Conservation (phyloP, 2,113 vertebrate species). For the Salvator merianae region DNA sequence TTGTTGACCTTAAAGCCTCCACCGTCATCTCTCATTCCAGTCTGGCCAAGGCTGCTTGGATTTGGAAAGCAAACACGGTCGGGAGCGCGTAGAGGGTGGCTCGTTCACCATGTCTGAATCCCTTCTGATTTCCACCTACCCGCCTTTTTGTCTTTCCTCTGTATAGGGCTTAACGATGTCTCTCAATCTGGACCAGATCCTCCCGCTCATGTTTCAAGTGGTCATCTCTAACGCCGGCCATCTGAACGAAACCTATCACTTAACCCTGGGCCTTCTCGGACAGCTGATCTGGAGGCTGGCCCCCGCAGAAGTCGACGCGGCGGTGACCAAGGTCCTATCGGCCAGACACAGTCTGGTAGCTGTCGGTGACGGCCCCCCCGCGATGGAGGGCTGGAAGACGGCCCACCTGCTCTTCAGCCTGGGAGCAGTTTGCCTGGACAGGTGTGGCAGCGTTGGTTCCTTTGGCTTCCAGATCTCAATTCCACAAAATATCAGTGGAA, state of each 20-base stretch:
- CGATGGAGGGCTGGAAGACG: conserved; percentile 91
- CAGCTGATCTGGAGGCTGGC: conserved; percentile 88
- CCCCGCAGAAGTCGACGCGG: conserved; percentile 86
- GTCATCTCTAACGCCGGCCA: conserved; percentile 95
- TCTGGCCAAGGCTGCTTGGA: too few species aligned
- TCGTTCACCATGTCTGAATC: neutral
- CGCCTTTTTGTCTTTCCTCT: conserved; percentile 1
- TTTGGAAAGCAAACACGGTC: too few species aligned
- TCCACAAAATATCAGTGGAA: neutral
- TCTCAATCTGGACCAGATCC: conserved; percentile 86
- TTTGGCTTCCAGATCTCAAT: neutral
- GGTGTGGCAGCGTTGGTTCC: conserved; percentile 69
- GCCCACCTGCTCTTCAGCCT: conserved; percentile 93
- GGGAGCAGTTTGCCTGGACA: conserved; percentile 94
- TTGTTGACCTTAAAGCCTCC: too few species aligned
- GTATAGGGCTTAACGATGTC: conserved; percentile 79
- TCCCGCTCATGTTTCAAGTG: conserved; percentile 92
- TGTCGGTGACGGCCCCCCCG: conserved; percentile 73
- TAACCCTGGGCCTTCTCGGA: conserved; percentile 92
- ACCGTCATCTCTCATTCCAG: too few species aligned
- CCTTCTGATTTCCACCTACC: neutral
- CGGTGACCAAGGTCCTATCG: conserved; percentile 87
- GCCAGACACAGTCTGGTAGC: conserved; percentile 84
- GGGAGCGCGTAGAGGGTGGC: too few species aligned
- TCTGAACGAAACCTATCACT: conserved; percentile 94